Evolutionary conservation across 1,140 invertebrate species (phyloP).

Genomic region (Geopemphigus sp.): DNA sequence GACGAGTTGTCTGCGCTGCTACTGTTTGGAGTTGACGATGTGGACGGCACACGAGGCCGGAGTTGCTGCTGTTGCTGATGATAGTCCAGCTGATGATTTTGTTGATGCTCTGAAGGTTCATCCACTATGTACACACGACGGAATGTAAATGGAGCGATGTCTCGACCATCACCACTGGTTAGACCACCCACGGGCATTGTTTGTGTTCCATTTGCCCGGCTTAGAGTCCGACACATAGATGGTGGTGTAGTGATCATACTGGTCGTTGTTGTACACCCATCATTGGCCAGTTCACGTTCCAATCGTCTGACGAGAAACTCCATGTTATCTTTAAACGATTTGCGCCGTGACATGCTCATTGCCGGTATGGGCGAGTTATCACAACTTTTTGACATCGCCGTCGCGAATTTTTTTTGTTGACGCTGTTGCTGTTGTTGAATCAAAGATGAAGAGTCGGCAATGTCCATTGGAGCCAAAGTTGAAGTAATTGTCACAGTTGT

Average conservation of each 20-base stretch:
- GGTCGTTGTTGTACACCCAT: neutral
- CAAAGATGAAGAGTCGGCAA: too few relatives aligned
- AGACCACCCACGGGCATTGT: slow-evolving; percentile 57
- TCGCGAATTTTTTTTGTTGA: neutral
- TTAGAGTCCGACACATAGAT: neutral
- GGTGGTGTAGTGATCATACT: neutral
- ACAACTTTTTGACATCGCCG: slow-evolving; percentile 10
- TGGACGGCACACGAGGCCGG: slow-evolving; percentile 46
- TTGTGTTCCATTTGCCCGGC: slow-evolving; percentile 28
- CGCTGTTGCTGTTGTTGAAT: neutral
- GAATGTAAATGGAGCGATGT: slow-evolving; percentile 56
- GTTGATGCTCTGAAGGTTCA: slow-evolving; percentile 52
- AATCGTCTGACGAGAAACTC: slow-evolving; percentile 58
- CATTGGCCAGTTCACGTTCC: slow-evolving; percentile 46
- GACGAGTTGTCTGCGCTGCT: slow-evolving; percentile 55
- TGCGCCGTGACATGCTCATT: slow-evolving; percentile 53
- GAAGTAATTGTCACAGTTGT: too few relatives aligned
- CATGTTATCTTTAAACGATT: slow-evolving; percentile 59
- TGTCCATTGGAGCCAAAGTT: too few relatives aligned
- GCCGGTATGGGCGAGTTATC: slow-evolving; percentile 29
- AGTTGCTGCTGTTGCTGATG: neutral
- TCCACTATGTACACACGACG: slow-evolving; percentile 60
- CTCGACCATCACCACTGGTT: neutral
- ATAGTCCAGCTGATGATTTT: neutral
- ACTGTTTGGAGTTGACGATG: slow-evolving; percentile 51